phyloP scores from a whole-genome alignment of 1,140 invertebrate genomes.

The Mycetomoellerius zeteki region DNA sequence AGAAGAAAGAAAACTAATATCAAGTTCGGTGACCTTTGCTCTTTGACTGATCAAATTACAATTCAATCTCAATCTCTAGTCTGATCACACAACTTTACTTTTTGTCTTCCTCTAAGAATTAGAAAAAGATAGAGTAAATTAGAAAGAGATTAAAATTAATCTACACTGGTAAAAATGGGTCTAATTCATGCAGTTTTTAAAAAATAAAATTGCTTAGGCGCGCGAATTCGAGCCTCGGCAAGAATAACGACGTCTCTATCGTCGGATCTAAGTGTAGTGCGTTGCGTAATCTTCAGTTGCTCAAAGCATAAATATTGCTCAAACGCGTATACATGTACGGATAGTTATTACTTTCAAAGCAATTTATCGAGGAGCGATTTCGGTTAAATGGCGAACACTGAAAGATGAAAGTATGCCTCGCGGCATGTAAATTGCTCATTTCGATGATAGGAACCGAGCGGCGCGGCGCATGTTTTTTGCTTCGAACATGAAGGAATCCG shows the following conservation, averaged over 20 bases:
- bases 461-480: neutral
- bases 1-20: too few relatives aligned
- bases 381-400: neutral
- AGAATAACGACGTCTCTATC: neutral
- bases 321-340: neutral
- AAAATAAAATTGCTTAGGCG: neutral
- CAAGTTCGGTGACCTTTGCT: too few relatives aligned
- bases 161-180: too few relatives aligned
- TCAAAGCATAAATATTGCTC: neutral
- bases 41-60: too few relatives aligned
- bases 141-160: too few relatives aligned
- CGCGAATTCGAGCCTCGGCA: neutral
- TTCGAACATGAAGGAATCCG: neutral
- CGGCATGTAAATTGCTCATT: conserved; percentile 54
- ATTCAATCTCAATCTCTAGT: too few relatives aligned
- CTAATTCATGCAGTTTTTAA: neutral
- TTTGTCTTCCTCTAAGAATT: too few relatives aligned
- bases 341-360: neutral
- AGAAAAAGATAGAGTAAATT: too few relatives aligned
- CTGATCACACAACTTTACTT: too few relatives aligned
- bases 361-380: neutral
- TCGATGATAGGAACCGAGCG: neutral
- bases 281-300: conserved; percentile 6
- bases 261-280: neutral
- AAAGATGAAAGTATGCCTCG: conserved; percentile 28